A percentile compares a stretch with the other conserved stretches of the same genome.
phyloP scores from a whole-genome alignment of 2,888 invertebrate species.

The Hyalella azteca region DNA sequence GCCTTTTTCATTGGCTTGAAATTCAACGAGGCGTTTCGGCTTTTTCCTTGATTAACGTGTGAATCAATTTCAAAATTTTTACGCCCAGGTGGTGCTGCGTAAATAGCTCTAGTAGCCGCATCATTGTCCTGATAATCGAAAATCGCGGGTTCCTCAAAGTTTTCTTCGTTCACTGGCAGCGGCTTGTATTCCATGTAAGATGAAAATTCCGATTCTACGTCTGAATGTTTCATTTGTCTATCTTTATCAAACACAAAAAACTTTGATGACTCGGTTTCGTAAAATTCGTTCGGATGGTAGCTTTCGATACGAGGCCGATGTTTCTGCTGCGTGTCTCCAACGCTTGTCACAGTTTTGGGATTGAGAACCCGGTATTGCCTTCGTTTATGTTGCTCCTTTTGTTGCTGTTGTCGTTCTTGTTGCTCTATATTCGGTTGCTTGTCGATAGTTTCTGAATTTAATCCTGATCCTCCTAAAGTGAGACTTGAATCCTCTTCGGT shows the following conservation, averaged over 20 bases:
- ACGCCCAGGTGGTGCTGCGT: background rate
- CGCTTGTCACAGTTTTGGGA: background rate
- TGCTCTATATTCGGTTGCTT: background rate
- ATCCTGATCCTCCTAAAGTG: too few species aligned
- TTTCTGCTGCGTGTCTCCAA: background rate
- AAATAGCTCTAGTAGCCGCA: background rate
- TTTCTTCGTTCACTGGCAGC: background rate
- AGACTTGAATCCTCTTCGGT: too few species aligned
- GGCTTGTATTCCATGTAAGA: background rate
- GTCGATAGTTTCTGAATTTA: background rate
- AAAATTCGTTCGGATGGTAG: background rate
- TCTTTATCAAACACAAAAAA: background rate
- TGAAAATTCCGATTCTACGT: background rate
- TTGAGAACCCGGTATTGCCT: conserved; percentile 15
- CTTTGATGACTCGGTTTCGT: background rate
- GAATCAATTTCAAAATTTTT: background rate
- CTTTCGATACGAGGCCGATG: background rate
- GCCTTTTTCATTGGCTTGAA: conserved; percentile 2
- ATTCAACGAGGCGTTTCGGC: background rate
- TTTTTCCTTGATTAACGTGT: background rate
- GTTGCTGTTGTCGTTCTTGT: conserved; percentile 33
- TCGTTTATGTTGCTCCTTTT: conserved; percentile 30
- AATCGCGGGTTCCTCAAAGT: background rate
- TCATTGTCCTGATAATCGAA: background rate
- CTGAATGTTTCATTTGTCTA: background rate